Evolutionary conservation across 2,888 invertebrate genomes (phyloP).

Genomic region (Noctuana brunneofusca): DNA sequence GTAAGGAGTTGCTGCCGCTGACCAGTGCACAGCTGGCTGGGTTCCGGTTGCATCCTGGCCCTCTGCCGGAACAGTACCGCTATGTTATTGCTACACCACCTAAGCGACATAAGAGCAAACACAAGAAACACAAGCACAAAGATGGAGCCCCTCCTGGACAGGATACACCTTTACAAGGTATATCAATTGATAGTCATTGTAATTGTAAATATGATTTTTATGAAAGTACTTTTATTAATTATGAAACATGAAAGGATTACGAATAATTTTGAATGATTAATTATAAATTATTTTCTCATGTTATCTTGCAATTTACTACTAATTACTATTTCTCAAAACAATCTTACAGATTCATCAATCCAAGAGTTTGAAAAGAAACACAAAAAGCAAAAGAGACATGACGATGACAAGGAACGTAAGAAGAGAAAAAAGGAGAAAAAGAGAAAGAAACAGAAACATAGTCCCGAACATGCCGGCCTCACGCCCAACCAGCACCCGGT

Average conservation of each 20-base stretch:
- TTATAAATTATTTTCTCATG: no score
- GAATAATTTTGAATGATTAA: no score
- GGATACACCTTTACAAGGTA: constrained; percentile 88
- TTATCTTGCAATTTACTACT: not conserved
- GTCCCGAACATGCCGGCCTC: constrained; percentile 91
- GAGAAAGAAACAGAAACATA: constrained; percentile 96
- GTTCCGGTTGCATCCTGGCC: constrained; percentile 97
- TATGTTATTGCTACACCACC: constrained; percentile 95
- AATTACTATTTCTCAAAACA: constrained; percentile 4
- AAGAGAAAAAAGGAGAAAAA: constrained; percentile 98
- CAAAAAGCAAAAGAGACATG: constrained; percentile 96
- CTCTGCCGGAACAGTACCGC: constrained; percentile 97
- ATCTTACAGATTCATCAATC: constrained; percentile 81
- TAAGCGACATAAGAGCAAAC: constrained; percentile 97
- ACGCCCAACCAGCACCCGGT: constrained; percentile 76
- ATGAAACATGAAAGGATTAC: no score
- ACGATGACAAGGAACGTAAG: constrained; percentile 96
- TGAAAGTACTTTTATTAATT: no score
- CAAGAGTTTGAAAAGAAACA: constrained; percentile 97
- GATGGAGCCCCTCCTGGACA: constrained; percentile 90
- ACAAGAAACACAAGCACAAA: constrained; percentile 97
- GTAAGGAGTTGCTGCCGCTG: constrained; percentile 91
- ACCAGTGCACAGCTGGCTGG: constrained; percentile 95
- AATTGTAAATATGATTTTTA: no score
- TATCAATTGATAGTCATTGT: constrained; percentile 1